Evolutionary conservation across 2,888 invertebrate species (phyloP).

Genomic region (Eulithis prunata): DNA sequence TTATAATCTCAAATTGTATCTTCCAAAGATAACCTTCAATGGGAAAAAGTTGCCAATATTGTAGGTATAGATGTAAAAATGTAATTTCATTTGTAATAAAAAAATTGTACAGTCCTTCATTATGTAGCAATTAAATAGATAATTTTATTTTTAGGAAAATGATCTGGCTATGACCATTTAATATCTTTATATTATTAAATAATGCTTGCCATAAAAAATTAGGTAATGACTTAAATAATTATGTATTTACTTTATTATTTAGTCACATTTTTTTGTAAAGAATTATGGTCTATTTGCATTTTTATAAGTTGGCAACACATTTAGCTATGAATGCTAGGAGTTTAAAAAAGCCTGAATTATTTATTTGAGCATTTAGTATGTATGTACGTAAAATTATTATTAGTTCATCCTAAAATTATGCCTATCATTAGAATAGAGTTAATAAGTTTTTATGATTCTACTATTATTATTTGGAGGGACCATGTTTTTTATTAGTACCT

Average conservation of each 20-base stretch:
- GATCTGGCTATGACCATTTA: conserved; percentile 46
- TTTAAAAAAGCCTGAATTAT: background rate
- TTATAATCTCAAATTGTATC: conserved; percentile 46
- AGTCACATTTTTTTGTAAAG: conserved; percentile 24
- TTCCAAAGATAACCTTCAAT: conserved; percentile 57
- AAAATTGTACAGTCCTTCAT: conserved; percentile 49
- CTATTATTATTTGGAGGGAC: conserved; percentile 56
- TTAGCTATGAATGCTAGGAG: conserved; percentile 2
- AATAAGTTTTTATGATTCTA: conserved; percentile 17
- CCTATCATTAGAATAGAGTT: conserved; percentile 10
- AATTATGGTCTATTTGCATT: conserved; percentile 1
- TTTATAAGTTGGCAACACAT: conserved; percentile 21
- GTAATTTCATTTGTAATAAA: conserved; percentile 43
- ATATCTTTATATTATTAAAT: conserved; percentile 6
- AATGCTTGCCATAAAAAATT: conserved; percentile 26
- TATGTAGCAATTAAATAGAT: conserved; percentile 25
- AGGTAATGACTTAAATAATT: background rate
- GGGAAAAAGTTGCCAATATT: conserved; percentile 66
- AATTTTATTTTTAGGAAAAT: conserved; percentile 25
- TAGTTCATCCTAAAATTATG: background rate
- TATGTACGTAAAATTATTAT: background rate
- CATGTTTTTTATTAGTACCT: conserved; percentile 48
- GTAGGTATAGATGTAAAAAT: conserved; percentile 53
- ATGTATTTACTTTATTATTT: conserved; percentile 9
- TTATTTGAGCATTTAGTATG: background rate